Evolutionary conservation across 2,113 vertebrate genomes (phyloP), one percentile per base, ranked within the genome.

Genomic region (Paratilapia polleni): DNA sequence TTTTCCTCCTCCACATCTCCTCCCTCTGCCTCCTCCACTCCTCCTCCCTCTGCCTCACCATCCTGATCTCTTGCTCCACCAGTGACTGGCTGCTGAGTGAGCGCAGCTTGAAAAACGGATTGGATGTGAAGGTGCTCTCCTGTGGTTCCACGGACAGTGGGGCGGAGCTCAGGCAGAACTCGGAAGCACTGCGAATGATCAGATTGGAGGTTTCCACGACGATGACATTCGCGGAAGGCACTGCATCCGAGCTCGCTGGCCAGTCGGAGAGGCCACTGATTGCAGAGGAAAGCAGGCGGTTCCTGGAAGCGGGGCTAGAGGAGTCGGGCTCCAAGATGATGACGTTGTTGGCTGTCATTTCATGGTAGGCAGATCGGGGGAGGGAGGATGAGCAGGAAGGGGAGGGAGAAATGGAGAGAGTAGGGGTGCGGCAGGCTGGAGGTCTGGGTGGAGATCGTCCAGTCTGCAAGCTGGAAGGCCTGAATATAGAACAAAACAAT

Each of bases 181-280:
- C 94, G 0, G 95, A 94, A 10, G 94, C 93, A 9, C 94, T 95
- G 57, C 94, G 94, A 73, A 96, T 93, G 63, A 96, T 94, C 80
- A 95, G 84, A 43, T 95, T 95, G 58, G 94, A 93, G 22, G 95
- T 94, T 78, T 95, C 94, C 77, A 95, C 91, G 0, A 95, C 94
- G 2, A 96, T 93, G 66, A 96, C 79, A 6, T 89, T 94, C 41
- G 90, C 78, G 0, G 93, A 85, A 5, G 93, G 76, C 43, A 80
- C 64, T 2, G 79, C 17, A 1, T 93, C 89, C 13, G 74, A 75
- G 73, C 80, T 87, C 0, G 43, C 1, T 0, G 91, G 87, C 94
- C 94, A 94, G 56, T 94, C 91, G 0, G 79, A 89, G 58, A 91
- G 84, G 24, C 77, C 70, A 4, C 89, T 79, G 3, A 87, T 84